Base-by-base conservation (phyloP, 2,888 invertebrate species). In the Malachius bipustulatus region DNA sequence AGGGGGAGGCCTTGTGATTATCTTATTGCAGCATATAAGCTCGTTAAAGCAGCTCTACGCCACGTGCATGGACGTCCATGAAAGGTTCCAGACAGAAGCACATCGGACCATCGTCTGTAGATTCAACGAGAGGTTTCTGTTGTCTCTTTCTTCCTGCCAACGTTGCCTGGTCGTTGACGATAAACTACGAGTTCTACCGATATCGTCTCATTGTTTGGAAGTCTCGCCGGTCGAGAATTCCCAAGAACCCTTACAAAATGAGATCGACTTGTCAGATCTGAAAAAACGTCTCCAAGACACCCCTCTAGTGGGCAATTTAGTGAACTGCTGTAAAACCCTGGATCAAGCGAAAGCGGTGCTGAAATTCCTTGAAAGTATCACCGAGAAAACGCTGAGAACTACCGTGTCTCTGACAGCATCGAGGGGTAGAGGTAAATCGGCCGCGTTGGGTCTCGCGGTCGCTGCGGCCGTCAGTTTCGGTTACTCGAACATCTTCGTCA, bases 51-150 rank as follows among this genome's bases (percentile, higher is more conserved):
- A 98, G 59, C 69, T 99, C 3, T 97, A 88, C 58, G 85, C 96
- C 0, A 82, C 98, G 71, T 81, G 82, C 43, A 99, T 99, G 98
- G 98, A 98, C 69, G 94, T 98, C 1, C 98, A 98, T 67, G 78
- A 88, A 44, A 73, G 89, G 47, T 93, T 87, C 58, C 75, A 96
- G 46, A 98, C 97, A 0, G 96, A 97, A 66, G 84, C 93, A 0
- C 88, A 96, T 57, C 77, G 83, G 55, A 82, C 88, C 53, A 76
- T 98, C 10, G 82, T 89, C 9, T 87, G 89, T 40, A 70, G 97
- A 36, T 99, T 99, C 60, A 98, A 98, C 62, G 97, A 98, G 64
- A 73, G 97, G 42, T 89, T 98, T 56, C 72, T 98, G 10, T 64
- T 97, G 2, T 94, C 94, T 0, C 62, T 98, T 43, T 76, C 88